Base-by-base conservation (phyloP, 1,140 invertebrate genomes). In the Philopotamus ludificatus region DNA sequence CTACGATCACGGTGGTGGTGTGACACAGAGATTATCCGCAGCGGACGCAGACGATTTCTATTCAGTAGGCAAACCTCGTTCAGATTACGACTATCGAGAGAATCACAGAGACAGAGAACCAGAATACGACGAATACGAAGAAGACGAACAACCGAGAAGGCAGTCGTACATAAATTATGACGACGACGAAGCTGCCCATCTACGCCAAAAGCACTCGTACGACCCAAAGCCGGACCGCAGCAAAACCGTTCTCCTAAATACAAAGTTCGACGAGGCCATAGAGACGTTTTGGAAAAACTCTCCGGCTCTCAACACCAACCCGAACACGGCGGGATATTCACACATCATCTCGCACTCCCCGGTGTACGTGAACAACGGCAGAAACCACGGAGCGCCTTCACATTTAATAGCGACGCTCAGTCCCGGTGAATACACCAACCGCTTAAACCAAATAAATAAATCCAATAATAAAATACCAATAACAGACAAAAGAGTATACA, bases 1-100 rank as follows among this genome's bases (percentile, higher is more conserved):
- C 55, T 76, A 80, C 3, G 75, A 80, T 2, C 64, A 67, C 44
- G 72, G 74, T n/a, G 73, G 77, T 60, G 79, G 79, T 4, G 74
- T 77, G 3, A 71, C 75, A 2, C 75, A 75, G 22, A 72, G 74
- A 49, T 73, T 80, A 9, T 71, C 75, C 55, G 74, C 79, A 0
- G 68, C 78, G 8, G 78, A 81, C 45, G 79, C 77, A 0, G 73
- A 74, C 39, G 71, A 72, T 22, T 68, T 77, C 26, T 53, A 39
- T 54, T 39, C 49, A 15, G 22, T 39, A 3, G 42, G n/a, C 8
- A 0, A 8, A 1, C 28, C 67, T 3, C 34, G 12, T 7, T 41
- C 39, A 12, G 64, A 66, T 50, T 70, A 66, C 42, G 68, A 70
- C 54, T 70, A 70, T 45, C 63, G 54, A 23, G 49, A 65, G 2